Conservation (phyloP, 2,797 vertebrate species). For the Oophaga sylvatica region DNA sequence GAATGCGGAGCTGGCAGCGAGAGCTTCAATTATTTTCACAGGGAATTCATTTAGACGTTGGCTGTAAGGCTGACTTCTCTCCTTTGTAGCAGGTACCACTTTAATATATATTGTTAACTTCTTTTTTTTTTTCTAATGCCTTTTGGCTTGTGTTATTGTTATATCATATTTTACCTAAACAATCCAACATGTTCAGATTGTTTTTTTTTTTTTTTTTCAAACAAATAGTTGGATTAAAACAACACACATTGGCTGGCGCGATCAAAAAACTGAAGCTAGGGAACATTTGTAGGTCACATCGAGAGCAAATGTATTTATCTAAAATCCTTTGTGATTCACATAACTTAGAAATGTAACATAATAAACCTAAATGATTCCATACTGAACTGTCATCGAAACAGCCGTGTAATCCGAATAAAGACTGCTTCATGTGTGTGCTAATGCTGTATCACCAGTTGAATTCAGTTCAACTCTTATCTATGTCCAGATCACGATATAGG, state of each 20-base stretch:
- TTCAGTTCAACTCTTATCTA: not conserved
- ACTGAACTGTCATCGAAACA: slow-evolving; percentile 26
- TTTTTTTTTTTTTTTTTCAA: slow-evolving; percentile 44
- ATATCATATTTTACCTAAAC: slow-evolving; percentile 61
- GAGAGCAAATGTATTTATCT: slow-evolving; percentile 54
- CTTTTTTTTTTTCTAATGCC: slow-evolving; percentile 49
- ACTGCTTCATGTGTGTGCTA: not conserved
- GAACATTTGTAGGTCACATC: slow-evolving; percentile 56
- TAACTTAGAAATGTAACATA: slow-evolving; percentile 41
- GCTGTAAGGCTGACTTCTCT: slow-evolving; percentile 41
- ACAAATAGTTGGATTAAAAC: slow-evolving; percentile 55
- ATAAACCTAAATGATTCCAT: slow-evolving; percentile 37
- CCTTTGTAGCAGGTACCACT: slow-evolving; percentile 51
- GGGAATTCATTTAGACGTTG: slow-evolving; percentile 59
- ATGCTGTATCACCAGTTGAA: not conserved
- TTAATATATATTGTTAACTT: slow-evolving; percentile 52
- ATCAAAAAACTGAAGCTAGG: slow-evolving; percentile 44
- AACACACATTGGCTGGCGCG: slow-evolving; percentile 38
- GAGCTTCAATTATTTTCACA: slow-evolving; percentile 50
- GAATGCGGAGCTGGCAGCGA: slow-evolving; percentile 22
- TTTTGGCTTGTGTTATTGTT: slow-evolving; percentile 57
- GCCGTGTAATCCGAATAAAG: slow-evolving; percentile 25
- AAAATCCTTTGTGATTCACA: slow-evolving; percentile 43
- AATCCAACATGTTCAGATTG: slow-evolving; percentile 58
- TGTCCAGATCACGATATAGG: too few species aligned